phyloP scores from a whole-genome alignment of 2,888 invertebrate genomes.

The Aleiodes alternator region DNA sequence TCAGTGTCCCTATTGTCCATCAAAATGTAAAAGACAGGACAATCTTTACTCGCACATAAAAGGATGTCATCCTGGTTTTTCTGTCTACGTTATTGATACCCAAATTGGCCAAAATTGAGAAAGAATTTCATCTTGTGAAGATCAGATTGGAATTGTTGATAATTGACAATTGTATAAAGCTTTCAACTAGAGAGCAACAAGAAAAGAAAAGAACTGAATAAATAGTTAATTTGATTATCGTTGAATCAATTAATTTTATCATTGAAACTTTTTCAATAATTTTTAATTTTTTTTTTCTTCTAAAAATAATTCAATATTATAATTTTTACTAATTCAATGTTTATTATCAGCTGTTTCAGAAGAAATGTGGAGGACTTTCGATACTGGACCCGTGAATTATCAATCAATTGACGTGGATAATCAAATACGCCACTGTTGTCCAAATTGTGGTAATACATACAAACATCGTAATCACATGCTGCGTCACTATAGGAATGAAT shows the following conservation, averaged over 20 bases:
- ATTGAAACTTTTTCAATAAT: no score
- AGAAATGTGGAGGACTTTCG: not conserved
- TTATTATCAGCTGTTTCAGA: not conserved
- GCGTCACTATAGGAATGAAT: conserved; percentile 77
- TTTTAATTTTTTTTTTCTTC: no score
- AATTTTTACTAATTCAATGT: not conserved
- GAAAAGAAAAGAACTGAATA: no score
- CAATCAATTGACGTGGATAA: conserved; percentile 33
- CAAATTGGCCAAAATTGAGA: not conserved
- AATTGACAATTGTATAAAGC: no score
- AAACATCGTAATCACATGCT: conserved; percentile 80
- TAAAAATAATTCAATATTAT: no score
- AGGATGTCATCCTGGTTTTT: conserved; percentile 20
- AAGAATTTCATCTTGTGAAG: no score
- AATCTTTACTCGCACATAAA: conserved; percentile 66
- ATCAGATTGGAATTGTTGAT: no score
- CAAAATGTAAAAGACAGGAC: conserved; percentile 61
- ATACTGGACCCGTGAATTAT: not conserved
- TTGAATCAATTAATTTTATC: no score
- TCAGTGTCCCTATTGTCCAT: conserved; percentile 62
- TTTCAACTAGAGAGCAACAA: no score
- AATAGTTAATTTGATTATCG: no score
- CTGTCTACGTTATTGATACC: conserved; percentile 28
- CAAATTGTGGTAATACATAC: conserved; percentile 79
- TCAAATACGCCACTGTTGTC: conserved; percentile 74